A percentile compares a stretch with the other conserved stretches of the same genome.
phyloP scores from a whole-genome alignment of 2,888 invertebrate species.

The Pristionchus fissidentatus region DNA sequence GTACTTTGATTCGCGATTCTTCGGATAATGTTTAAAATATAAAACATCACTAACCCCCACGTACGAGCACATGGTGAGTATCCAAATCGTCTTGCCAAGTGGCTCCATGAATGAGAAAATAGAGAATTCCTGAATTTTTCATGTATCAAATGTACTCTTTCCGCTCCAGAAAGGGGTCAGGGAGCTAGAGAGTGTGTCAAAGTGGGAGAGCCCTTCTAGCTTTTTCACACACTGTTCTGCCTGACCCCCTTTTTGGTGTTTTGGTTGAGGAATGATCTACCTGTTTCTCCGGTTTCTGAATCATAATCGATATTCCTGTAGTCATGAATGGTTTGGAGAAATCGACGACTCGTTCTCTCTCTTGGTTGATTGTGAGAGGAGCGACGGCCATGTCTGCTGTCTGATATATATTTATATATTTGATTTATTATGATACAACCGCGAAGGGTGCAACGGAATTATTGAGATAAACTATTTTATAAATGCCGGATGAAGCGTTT shows the following conservation, averaged over 20 bases:
- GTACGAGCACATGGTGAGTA: constrained; percentile 85
- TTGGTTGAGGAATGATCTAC: background rate
- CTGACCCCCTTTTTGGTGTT: background rate
- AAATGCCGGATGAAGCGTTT: background rate
- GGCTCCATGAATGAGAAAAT: constrained; percentile 97
- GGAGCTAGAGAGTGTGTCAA: too few relatives aligned
- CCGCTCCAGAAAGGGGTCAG: too few relatives aligned
- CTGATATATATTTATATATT: constrained; percentile 47
- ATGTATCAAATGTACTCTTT: too few relatives aligned
- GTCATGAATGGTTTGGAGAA: constrained; percentile 98
- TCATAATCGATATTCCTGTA: constrained; percentile 93
- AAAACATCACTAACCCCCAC: constrained; percentile 84
- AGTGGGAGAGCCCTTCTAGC: background rate
- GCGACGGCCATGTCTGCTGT: constrained; percentile 95
- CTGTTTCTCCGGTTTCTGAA: constrained; percentile 84
- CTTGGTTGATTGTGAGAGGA: constrained; percentile 92
- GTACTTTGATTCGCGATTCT: too few relatives aligned
- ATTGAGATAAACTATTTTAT: background rate
- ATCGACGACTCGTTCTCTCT: constrained; percentile 91
- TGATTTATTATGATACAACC: too few relatives aligned
- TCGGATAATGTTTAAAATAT: background rate
- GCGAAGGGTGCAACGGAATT: background rate
- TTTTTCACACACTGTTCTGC: background rate
- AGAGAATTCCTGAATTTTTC: constrained; percentile 81
- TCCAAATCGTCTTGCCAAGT: constrained; percentile 96